These are phyloP conservation scores for Spilogale gracilis DNA, from an alignment of 2,113 vertebrate species.

Conservation along the genomic window DNA sequence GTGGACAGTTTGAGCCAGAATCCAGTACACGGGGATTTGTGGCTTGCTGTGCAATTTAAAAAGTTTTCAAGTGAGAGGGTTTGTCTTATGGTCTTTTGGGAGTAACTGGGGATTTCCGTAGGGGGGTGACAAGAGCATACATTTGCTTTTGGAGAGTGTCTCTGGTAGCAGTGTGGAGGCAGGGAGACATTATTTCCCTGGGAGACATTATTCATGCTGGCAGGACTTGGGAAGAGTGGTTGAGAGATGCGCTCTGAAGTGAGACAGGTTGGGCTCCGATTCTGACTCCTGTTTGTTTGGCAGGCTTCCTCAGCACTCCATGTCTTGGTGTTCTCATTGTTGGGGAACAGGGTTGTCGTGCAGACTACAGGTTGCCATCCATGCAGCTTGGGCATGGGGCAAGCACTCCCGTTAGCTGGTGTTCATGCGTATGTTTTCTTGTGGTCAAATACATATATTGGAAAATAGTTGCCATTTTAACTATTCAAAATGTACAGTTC, in stretches of 20 bases:
- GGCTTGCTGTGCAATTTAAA: constrained; percentile 45
- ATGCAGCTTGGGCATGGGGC: background rate
- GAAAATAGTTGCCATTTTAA: constrained; percentile 23
- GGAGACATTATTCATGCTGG: background rate
- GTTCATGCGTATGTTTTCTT: background rate
- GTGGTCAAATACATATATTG: background rate
- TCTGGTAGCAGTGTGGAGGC: background rate
- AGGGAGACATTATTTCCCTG: background rate
- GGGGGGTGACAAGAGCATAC: background rate
- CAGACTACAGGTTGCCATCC: background rate
- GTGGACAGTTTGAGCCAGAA: constrained; percentile 42
- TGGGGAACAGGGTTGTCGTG: background rate
- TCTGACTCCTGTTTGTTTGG: background rate
- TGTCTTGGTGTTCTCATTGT: background rate
- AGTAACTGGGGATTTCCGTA: constrained; percentile 20
- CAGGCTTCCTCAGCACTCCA: background rate
- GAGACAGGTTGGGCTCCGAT: background rate
- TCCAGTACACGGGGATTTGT: background rate
- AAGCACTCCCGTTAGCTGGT: background rate
- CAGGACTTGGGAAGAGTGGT: background rate
- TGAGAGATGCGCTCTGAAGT: background rate
- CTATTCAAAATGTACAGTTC: background rate
- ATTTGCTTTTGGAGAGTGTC: constrained; percentile 9
- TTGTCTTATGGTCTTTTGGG: constrained; percentile 44
- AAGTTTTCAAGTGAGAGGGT: constrained; percentile 38